Percentiles rank a stretch among this genome's conserved stretches.
Conservation (phyloP, 2,888 invertebrate genomes). For the Cotesia congregata region DNA sequence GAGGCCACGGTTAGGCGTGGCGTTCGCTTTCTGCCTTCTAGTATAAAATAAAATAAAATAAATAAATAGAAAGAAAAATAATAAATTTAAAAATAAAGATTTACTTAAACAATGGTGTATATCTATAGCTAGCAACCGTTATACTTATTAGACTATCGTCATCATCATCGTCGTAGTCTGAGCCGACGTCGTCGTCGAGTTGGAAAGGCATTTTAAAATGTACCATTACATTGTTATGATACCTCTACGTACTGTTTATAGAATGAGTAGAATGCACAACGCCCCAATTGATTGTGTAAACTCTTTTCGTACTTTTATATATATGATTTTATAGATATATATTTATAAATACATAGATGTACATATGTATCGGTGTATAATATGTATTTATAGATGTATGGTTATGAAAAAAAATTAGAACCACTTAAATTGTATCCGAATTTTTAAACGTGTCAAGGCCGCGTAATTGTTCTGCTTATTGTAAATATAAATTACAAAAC, state of each 20-base stretch:
- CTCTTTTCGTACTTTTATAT: conserved; percentile 42
- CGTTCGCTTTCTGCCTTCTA: conserved; percentile 38
- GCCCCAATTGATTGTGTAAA: conserved; percentile 61
- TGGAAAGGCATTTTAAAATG: conserved; percentile 42
- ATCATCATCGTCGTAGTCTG: conserved; percentile 20
- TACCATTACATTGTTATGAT: not conserved
- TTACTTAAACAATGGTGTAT: conserved; percentile 60
- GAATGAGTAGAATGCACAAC: conserved; percentile 48
- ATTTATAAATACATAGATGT: conserved; percentile 42
- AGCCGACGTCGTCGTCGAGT: conserved; percentile 36
- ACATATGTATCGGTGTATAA: not conserved
- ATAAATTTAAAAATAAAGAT: conserved; percentile 35
- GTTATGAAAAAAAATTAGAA: too few relatives aligned
- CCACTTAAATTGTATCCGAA: too few relatives aligned
- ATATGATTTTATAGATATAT: conserved; percentile 54
- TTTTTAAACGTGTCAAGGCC: too few relatives aligned
- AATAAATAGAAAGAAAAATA: not conserved
- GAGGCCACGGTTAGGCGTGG: conserved; percentile 61
- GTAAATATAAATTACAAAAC: too few relatives aligned
- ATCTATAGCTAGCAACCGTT: conserved; percentile 46
- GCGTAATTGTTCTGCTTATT: too few relatives aligned
- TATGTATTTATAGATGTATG: not conserved
- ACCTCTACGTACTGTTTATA: not conserved
- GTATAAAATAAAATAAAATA: not conserved
- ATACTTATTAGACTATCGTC: not conserved